Percentiles rank a stretch among this genome's conserved stretches.
Conservation (phyloP, 2,797 vertebrate species). For the Columba guinea region DNA sequence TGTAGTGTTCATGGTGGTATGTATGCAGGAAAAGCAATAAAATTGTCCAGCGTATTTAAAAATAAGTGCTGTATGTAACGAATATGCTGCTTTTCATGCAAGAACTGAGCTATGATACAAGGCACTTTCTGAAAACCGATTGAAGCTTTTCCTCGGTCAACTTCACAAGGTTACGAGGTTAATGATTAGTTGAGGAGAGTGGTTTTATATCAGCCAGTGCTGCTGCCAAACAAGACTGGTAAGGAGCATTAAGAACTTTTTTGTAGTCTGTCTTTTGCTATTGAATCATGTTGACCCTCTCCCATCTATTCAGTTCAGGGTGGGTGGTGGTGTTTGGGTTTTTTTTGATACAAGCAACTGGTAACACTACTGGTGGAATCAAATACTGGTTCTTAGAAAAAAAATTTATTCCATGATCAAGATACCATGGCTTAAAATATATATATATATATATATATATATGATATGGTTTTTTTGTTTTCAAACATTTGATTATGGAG, state of each 20-base stretch:
- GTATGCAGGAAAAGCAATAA: not conserved
- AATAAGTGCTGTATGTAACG: not conserved
- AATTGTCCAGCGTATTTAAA: not conserved
- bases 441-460: not conserved
- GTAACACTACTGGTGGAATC: not conserved
- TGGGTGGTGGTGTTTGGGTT: not conserved
- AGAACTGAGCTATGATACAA: not conserved
- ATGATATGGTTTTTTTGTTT: not conserved
- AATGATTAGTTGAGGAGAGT: slow-evolving; percentile 22
- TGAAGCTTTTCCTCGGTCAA: not conserved
- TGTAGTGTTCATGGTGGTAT: not conserved
- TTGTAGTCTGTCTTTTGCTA: not conserved
- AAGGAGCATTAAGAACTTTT: not conserved
- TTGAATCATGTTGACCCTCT: not conserved
- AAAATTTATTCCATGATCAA: not conserved
- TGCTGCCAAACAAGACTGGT: not conserved
- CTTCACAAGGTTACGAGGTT: slow-evolving; percentile 4
- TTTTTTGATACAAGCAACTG: not conserved
- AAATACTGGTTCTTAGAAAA: not conserved
- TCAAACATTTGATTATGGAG: not conserved
- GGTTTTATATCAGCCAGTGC: not conserved
- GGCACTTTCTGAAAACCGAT: not conserved
- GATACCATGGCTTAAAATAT: not conserved
- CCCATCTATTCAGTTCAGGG: not conserved
- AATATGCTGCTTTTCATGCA: not conserved